Evolutionary conservation across 1,140 invertebrate genomes (phyloP), one percentile per base, ranked within the genome.

Genomic region (Leptopilina clavipes): DNA sequence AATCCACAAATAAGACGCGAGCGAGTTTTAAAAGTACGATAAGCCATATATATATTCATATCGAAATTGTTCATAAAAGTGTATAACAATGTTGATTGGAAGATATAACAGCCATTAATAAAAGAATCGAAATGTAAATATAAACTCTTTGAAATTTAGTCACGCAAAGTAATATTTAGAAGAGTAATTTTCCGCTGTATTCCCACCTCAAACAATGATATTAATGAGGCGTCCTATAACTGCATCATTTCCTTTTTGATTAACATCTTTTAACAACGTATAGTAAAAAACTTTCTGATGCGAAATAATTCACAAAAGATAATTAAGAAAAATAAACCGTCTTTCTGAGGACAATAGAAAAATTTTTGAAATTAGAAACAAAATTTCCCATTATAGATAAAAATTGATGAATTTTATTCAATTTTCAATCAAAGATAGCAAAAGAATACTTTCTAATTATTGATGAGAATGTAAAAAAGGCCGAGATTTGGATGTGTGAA

Each of bases 121-220:
- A 59, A 59, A 59, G 19, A 22, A 65, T 22, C 11, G 11, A 65
- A 65, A 65, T 8, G 25, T n/a, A n/a, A 31, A 31, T 65, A 65
- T 65, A 31, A n/a, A 65, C 22, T 6, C 56, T 31, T 31, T 65
- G 12, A 31, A 25, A 31, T 65, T 65, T 31, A 31, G 56, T 65
- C 59, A 65, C 59, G 59, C 59, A 25, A 65, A 65, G 59, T n/a
- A 65, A 65, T 31, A 65, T 65, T 65, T 31, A 65, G 22, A n/a
- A 65, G 22, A 65, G 59, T 65, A 65, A 65, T 65, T 31, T 65
- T 65, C 22, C 59, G 59, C 59, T 65, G 22, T 31, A 65, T 65
- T 65, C 12, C 22, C 25, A 65, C 22, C 22, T 31, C 56, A 65
- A 65, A 65, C 25, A 65, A 65, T 65, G 25, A 37, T 31, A 65